Percentiles rank a stretch among this genome's conserved stretches.
Evolutionary conservation across 2,797 vertebrate genomes (phyloP).

Genomic region (Cirrhinus mrigala): DNA sequence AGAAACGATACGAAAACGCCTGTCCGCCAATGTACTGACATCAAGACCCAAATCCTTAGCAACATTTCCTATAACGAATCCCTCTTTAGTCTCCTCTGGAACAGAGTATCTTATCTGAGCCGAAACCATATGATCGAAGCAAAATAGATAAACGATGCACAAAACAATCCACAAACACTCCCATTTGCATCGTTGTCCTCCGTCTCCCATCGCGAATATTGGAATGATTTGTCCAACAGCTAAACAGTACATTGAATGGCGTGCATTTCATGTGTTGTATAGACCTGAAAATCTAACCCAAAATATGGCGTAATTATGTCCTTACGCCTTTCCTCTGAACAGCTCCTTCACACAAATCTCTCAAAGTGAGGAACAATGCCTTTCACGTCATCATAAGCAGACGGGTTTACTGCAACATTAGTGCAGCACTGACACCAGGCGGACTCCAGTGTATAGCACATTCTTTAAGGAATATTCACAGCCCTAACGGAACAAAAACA

Average conservation of each 20-base stretch:
- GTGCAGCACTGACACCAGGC: not conserved
- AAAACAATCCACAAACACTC: not conserved
- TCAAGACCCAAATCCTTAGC: constrained; percentile 80
- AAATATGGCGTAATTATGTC: not conserved
- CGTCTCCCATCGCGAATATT: constrained; percentile 16
- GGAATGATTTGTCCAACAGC: not conserved
- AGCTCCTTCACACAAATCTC: not conserved
- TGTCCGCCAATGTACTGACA: constrained; percentile 63
- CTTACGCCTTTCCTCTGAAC: not conserved
- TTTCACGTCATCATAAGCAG: constrained; percentile 1
- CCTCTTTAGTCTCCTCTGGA: constrained; percentile 73
- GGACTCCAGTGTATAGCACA: not conserved
- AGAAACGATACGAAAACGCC: constrained; percentile 78
- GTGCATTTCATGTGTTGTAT: not conserved
- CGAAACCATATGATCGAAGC: constrained; percentile 14
- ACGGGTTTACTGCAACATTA: not conserved
- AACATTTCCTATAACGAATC: constrained; percentile 77
- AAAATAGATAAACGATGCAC: not conserved
- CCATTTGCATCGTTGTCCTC: constrained; percentile 34
- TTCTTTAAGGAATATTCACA: not conserved
- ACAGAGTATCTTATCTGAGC: constrained; percentile 74
- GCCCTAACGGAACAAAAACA: not conserved
- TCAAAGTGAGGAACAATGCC: constrained; percentile 11
- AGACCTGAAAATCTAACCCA: not conserved
- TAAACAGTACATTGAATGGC: not conserved